Evolutionary conservation across 2,797 vertebrate genomes (phyloP).

Genomic region (Salarias fasciatus): DNA sequence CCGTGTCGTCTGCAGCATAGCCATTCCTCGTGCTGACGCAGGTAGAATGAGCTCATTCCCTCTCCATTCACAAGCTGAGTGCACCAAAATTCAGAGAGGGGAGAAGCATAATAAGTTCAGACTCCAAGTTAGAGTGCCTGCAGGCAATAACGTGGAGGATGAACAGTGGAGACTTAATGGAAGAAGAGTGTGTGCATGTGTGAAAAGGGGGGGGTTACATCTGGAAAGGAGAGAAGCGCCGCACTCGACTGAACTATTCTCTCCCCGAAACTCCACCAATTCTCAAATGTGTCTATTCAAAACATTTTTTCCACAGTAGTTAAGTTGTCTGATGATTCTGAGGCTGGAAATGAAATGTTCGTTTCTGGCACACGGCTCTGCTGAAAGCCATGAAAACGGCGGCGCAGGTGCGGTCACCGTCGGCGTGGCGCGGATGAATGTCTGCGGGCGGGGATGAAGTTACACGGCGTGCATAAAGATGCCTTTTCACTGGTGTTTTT

Average conservation of each 20-base stretch:
- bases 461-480: neutral
- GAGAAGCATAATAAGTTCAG: conserved; percentile 71
- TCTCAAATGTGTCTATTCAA: conserved; percentile 21
- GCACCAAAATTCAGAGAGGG: conserved; percentile 62
- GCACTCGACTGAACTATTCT: conserved; percentile 9
- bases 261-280: conserved; percentile 17
- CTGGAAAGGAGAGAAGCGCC: neutral
- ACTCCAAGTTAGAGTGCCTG: conserved; percentile 69
- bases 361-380: conserved; percentile 2
- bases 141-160: conserved; percentile 65
- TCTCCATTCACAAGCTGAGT: conserved; percentile 62
- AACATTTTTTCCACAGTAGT: conserved; percentile 5
- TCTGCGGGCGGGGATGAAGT: too few species aligned
- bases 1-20: conserved; percentile 42
- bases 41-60: conserved; percentile 67
- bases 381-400: neutral
- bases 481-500: too few species aligned
- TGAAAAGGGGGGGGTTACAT: conserved; percentile 29
- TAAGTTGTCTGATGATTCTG: conserved; percentile 9
- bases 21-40: conserved; percentile 59
- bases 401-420: neutral
- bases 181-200: conserved; percentile 41
- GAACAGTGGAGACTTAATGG: conserved; percentile 61
- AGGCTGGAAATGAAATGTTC: conserved; percentile 2
- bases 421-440: too few species aligned